Evolutionary conservation across 1,140 invertebrate genomes (phyloP).

Genomic region (Atta texana): DNA sequence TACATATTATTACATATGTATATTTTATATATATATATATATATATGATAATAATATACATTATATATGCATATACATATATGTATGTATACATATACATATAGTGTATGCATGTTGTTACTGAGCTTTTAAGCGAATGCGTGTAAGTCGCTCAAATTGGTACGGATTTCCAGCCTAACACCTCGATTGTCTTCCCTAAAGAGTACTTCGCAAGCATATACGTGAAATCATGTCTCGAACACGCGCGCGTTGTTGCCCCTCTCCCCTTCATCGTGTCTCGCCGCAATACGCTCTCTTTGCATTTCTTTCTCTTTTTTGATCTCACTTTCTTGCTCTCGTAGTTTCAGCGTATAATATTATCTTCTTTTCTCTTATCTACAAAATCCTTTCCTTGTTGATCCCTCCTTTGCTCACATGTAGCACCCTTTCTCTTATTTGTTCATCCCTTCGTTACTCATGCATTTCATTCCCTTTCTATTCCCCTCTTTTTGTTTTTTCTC

Average conservation of each 20-base stretch:
- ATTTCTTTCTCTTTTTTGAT: not conserved
- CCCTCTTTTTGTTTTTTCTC: constrained; percentile 31
- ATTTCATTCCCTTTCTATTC: not conserved
- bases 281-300: not conserved
- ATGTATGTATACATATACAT: not conserved
- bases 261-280: constrained; percentile 12
- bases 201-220: constrained; percentile 82
- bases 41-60: not conserved
- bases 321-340: not conserved
- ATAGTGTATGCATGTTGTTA: not conserved
- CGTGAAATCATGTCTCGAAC: constrained; percentile 82
- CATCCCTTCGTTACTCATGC: constrained; percentile 38
- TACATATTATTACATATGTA: not conserved
- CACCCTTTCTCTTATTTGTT: constrained; percentile 43
- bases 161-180: constrained; percentile 87
- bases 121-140: constrained; percentile 79
- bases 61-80: no score
- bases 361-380: not conserved
- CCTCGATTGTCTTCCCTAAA: constrained; percentile 85
- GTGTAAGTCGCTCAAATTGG: constrained; percentile 85
- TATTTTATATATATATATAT: no score
- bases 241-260: constrained; percentile 68
- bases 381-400: constrained; percentile 29
- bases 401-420: not conserved
- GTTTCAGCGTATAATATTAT: not conserved